Conservation (phyloP, 2,113 vertebrate species). For the Eubucco bourcierii region DNA sequence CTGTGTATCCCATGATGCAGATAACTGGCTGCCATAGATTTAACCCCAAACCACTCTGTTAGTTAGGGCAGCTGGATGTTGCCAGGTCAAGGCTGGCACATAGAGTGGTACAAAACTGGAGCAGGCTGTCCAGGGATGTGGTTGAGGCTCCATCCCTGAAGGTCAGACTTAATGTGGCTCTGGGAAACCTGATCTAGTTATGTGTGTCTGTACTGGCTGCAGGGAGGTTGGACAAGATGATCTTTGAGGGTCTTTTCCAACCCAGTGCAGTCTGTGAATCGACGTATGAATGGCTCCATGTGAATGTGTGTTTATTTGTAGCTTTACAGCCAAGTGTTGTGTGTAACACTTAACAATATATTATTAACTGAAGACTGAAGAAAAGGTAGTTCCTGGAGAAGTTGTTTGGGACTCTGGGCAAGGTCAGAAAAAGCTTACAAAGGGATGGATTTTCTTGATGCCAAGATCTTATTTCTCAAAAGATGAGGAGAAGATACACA, state of each 20-base stretch:
- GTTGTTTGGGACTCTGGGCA: neutral
- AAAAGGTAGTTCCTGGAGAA: neutral
- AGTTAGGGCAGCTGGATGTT: neutral
- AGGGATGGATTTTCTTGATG: neutral
- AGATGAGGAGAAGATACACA: neutral
- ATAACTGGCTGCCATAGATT: neutral
- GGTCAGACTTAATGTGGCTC: too few relatives aligned
- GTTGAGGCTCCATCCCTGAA: too few relatives aligned
- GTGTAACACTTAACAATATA: neutral
- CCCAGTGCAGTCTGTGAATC: too few relatives aligned
- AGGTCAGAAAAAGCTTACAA: neutral
- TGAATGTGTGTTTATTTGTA: neutral
- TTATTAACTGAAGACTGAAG: too few relatives aligned
- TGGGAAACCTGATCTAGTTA: too few relatives aligned
- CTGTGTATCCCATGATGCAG: neutral
- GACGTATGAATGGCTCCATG: neutral
- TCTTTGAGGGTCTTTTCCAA: too few relatives aligned
- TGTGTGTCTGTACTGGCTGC: too few relatives aligned
- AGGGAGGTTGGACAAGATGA: too few relatives aligned
- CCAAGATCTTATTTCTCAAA: neutral
- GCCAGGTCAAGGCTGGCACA: neutral
- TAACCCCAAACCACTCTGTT: neutral
- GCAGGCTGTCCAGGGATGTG: too few relatives aligned
- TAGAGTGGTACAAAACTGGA: neutral
- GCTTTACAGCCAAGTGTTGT: constrained; percentile 7